phyloP scores from a whole-genome alignment of 2,113 vertebrate species.

The Alces alces region DNA sequence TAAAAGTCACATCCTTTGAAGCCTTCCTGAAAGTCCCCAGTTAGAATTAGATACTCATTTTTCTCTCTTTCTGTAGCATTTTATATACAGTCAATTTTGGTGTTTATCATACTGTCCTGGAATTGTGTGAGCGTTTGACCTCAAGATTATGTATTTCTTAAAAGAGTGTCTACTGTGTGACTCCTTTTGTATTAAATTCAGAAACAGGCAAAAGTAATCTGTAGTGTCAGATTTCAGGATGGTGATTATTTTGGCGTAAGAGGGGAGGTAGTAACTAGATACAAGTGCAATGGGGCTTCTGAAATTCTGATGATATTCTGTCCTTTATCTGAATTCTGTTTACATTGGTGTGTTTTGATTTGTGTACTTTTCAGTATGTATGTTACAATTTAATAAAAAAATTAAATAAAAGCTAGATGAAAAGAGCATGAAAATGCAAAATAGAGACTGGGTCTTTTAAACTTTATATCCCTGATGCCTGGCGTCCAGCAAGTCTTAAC shows the following conservation, averaged over 20 bases:
- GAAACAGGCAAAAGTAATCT: constrained; percentile 5
- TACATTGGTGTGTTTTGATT: neutral
- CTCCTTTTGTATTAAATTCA: constrained; percentile 8
- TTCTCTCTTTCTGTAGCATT: neutral
- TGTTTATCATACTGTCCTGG: constrained; percentile 6
- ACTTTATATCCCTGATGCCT: neutral
- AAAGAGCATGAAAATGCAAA: neutral
- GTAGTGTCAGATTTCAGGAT: neutral
- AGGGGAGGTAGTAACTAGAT: neutral
- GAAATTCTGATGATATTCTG: neutral
- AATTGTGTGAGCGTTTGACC: neutral
- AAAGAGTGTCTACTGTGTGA: neutral
- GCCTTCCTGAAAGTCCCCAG: neutral
- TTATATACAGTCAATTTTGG: neutral
- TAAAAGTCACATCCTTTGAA: neutral
- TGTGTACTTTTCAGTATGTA: neutral
- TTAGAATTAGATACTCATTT: neutral
- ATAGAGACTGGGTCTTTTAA: neutral
- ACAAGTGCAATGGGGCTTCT: neutral
- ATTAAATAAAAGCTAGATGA: constrained; percentile 14
- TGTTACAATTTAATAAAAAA: neutral
- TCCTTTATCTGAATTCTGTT: constrained; percentile 13
- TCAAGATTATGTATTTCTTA: neutral
- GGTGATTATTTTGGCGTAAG: neutral
- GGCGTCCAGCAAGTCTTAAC: neutral